Percentiles rank a stretch among this genome's conserved stretches.
Evolutionary conservation across 2,888 invertebrate species (phyloP).

Genomic region (Rhagium mordax): DNA sequence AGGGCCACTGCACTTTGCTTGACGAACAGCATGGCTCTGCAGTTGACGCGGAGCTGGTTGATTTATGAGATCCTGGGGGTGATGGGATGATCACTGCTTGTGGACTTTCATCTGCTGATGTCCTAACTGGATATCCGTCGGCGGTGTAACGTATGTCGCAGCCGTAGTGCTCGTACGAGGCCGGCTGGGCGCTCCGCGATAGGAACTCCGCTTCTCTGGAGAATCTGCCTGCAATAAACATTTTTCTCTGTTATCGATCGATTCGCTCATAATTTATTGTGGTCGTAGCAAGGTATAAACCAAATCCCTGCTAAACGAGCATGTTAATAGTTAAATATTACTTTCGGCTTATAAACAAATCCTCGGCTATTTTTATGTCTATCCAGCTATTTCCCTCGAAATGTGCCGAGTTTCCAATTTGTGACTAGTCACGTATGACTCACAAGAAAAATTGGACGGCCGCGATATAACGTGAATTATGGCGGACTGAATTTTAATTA

Average conservation of each 20-base stretch:
- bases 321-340: background rate
- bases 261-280: background rate
- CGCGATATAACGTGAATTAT: too few relatives aligned
- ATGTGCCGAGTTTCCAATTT: background rate
- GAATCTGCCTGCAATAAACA: slow-evolving; percentile 67
- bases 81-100: slow-evolving; percentile 69
- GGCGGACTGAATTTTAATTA: too few relatives aligned
- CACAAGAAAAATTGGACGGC: background rate
- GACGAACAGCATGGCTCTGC: slow-evolving; percentile 37
- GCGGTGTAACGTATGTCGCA: slow-evolving; percentile 82
- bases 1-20: slow-evolving; percentile 65
- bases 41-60: slow-evolving; percentile 43
- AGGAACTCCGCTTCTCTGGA: slow-evolving; percentile 79
- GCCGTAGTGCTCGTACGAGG: slow-evolving; percentile 73
- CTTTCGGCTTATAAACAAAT: background rate
- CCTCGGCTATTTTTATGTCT: too few relatives aligned
- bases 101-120: slow-evolving; percentile 71
- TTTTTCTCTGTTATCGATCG: slow-evolving; percentile 12
- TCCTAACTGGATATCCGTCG: slow-evolving; percentile 80
- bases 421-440: background rate
- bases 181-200: slow-evolving; percentile 62
- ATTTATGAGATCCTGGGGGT: slow-evolving; percentile 47
- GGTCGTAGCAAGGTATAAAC: background rate
- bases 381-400: too few relatives aligned
- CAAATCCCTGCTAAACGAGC: background rate